Percentiles rank a stretch among this genome's conserved stretches.
Evolutionary conservation across 1,140 invertebrate species (phyloP).

Genomic region (Drosophila pseudoobscura): DNA sequence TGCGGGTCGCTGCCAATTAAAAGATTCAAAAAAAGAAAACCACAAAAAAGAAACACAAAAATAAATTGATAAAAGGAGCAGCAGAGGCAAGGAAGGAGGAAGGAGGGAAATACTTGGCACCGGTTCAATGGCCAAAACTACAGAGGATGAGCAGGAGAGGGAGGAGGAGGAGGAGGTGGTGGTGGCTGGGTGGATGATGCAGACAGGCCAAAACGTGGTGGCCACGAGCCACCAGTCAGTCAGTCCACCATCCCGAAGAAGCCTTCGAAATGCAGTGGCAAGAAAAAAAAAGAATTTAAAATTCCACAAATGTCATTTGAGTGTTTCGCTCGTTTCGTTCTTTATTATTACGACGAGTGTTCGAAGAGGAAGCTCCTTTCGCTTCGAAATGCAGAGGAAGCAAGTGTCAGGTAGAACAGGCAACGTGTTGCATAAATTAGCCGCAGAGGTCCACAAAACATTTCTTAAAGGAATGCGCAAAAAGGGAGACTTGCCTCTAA

Average conservation of each 20-base stretch:
- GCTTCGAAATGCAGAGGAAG: slow-evolving; percentile 29
- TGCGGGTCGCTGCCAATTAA: slow-evolving; percentile 58
- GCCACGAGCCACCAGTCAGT: slow-evolving; percentile 15
- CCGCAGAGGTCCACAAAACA: slow-evolving; percentile 19
- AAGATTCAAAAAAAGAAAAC: slow-evolving; percentile 30
- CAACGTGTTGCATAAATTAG: slow-evolving; percentile 76
- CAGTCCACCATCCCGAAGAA: slow-evolving; percentile 8
- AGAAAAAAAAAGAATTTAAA: slow-evolving; percentile 50
- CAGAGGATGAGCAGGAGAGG: neutral
- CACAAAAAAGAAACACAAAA: slow-evolving; percentile 30
- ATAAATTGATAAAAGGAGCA: slow-evolving; percentile 42
- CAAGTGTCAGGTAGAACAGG: slow-evolving; percentile 56
- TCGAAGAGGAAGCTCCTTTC: slow-evolving; percentile 41
- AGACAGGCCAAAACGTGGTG: slow-evolving; percentile 33
- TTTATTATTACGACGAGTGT: slow-evolving; percentile 49
- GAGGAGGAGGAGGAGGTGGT: slow-evolving; percentile 3
- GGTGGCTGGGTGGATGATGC: slow-evolving; percentile 7
- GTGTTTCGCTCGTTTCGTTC: slow-evolving; percentile 55
- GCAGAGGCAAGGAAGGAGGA: slow-evolving; percentile 38
- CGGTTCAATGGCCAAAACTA: slow-evolving; percentile 69
- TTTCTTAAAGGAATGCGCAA: slow-evolving; percentile 27
- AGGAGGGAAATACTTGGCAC: slow-evolving; percentile 62
- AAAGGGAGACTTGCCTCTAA: neutral
- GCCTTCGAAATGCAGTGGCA: slow-evolving; percentile 31
- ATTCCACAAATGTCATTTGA: slow-evolving; percentile 77